These are phyloP conservation scores for Stichodactyla helianthus DNA, from an alignment of 64 coral and sea anemone species.

Conservation along the genomic window DNA sequence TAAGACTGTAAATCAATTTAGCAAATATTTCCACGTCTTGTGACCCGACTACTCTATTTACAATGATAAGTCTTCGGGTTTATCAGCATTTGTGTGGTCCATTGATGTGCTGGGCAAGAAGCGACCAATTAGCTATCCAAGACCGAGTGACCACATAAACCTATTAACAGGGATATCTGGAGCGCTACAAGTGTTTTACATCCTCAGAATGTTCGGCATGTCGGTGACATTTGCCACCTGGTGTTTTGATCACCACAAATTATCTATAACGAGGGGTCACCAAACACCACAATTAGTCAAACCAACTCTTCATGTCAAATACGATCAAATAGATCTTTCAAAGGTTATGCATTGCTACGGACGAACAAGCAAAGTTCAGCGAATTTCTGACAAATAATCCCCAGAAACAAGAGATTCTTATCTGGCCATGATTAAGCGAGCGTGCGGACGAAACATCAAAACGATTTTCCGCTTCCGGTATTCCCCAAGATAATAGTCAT, in stretches of 20 bases:
- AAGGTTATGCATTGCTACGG: background rate
- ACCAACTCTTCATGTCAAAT: slow-evolving; percentile 1
- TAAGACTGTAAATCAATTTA: background rate
- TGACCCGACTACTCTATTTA: background rate
- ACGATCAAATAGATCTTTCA: slow-evolving; percentile 2
- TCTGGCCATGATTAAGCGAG: background rate
- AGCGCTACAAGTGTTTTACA: background rate
- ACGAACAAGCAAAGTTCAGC: background rate
- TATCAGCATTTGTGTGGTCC: background rate
- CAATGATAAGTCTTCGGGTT: background rate
- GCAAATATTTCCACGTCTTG: background rate
- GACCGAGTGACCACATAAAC: background rate
- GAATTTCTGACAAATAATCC: background rate
- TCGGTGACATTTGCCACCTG: background rate
- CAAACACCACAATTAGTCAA: background rate
- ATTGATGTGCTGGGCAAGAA: background rate
- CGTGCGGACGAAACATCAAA: background rate
- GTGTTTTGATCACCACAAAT: background rate
- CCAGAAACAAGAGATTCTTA: background rate
- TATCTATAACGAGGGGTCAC: background rate
- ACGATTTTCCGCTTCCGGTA: background rate
- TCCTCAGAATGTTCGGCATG: background rate
- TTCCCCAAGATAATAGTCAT: background rate
- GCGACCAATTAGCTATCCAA: background rate
- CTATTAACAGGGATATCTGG: background rate